Base-by-base conservation (phyloP, 2,888 invertebrate species). In the Synergus gifuensis region DNA sequence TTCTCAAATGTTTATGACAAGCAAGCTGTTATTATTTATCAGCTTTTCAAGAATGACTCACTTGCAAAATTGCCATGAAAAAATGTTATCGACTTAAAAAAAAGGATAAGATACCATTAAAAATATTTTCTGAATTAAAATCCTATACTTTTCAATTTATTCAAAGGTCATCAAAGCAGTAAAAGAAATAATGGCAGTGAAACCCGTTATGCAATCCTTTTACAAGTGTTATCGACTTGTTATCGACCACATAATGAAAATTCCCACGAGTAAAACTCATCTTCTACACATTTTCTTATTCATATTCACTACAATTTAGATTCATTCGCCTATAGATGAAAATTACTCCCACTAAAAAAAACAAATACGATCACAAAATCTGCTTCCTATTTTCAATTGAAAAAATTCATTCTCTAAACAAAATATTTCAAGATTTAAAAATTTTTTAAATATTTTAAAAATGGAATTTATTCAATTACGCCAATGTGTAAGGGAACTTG, bases 21-120 rank as follows among this genome's bases (percentile, higher is more conserved):
- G 36, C 36, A 5, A 36, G 36, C 7, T 9, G 28, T 28, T 28
- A 28, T 28, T 2, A 18, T 58, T 58, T 69, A 69, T 49, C 69
- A 36, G 69, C 49, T 49, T 49, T 49, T 36, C 8, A 69, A 69
- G n/a, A 49, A 69, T 69, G 69, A 69, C 28, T 69, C 69, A 69
- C 36, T 16, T 16, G 9, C 14, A 46, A 3, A 49, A 69, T 69
- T 16, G 28, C 16, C 2, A 16, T 9, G 22, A 49, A 46, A 42
- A 67, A 67, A 18, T 22, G 9, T 54, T n/a, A 54, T 54, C 9
- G n/a, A 54, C 9, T 58, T 58, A 18, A 18, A 36, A 36, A n/a
- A 54, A n/a, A n/a, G 16, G n/a, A 54, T n/a, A 54, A 54, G n/a
- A 54, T 8, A 8, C 2, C 54, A 54, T 54, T 7, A n/a, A 54